Conservation (phyloP, 2,888 invertebrate genomes). For the Emmelina monodactyla region DNA sequence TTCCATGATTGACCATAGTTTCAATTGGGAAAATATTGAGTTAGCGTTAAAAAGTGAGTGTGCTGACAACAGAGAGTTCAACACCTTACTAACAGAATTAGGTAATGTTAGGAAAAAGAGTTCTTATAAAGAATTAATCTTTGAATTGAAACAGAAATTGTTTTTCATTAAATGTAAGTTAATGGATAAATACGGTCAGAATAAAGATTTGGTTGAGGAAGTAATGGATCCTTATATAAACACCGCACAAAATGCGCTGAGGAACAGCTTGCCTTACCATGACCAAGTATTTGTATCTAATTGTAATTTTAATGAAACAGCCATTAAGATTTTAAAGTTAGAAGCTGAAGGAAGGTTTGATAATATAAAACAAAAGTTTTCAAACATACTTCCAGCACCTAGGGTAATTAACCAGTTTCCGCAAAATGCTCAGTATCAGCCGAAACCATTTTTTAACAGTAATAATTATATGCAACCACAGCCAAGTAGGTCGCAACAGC, state of each 20-base stretch:
- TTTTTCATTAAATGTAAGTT: too few species aligned
- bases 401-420: slow-evolving; percentile 5
- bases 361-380: slow-evolving; percentile 12
- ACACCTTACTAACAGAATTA: neutral
- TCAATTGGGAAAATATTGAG: neutral
- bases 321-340: slow-evolving; percentile 9
- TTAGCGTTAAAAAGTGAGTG: slow-evolving; percentile 4
- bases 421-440: too few species aligned
- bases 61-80: slow-evolving; percentile 2
- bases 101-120: neutral
- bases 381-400: slow-evolving; percentile 7
- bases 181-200: slow-evolving; percentile 9
- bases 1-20: neutral
- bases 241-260: slow-evolving; percentile 10
- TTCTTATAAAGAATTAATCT: slow-evolving; percentile 9
- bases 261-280: slow-evolving; percentile 11
- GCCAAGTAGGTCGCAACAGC: too few species aligned
- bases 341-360: slow-evolving; percentile 12
- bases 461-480: too few species aligned
- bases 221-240: neutral
- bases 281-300: slow-evolving; percentile 11
- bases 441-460: too few species aligned
- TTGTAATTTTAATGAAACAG: slow-evolving; percentile 10
- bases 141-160: slow-evolving; percentile 13
- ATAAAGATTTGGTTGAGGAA: slow-evolving; percentile 1